Evolutionary conservation across 1,140 invertebrate genomes (phyloP), one percentile per base, ranked within the genome.

Genomic region (Bursaphelenchus mucronatus): DNA sequence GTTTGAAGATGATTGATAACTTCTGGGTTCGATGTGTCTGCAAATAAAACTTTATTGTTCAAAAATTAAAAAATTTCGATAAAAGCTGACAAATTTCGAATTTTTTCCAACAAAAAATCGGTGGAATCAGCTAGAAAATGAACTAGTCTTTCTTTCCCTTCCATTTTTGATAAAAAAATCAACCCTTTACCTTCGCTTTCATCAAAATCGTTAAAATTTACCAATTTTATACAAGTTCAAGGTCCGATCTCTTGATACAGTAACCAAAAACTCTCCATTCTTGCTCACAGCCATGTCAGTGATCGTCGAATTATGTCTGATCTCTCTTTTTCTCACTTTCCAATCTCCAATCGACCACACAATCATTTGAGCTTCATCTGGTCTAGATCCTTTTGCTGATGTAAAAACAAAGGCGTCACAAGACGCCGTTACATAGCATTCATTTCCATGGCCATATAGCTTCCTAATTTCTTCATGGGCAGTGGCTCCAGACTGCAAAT

Each of bases 341-440:
- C 57, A 59, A 6, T 55, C 54, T n/a, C n/a, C 11, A n/a, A 44
- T 39, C 57, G 13, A 11, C 57, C 57, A 59, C 11, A 59, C 57
- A 50, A 59, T 59, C 45, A 59, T n/a, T 7, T 59, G 57, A n/a
- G 57, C 57, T 50, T 59, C 57, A 17, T 40, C 57, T 50, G 57
- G 57, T 50, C 57, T 13, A 39, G 40, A 44, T 45, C 57, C 57
- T 9, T 59, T 59, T 8, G 57, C 57, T 11, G 57, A 39, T 44
- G 57, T 59, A 9, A 59, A 59, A n/a, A 43, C 57, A n/a, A 59
- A 50, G 11, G 1, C 10, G 4, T 39, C 5, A 9, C 10, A 40
- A n/a, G 57, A 40, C 11, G 57, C 57, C 13, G 45, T 44, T 3
- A 39, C 30, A 39, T 59, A 59, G 40, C 57, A 59, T 50, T 59